A percentile compares a stretch with the other conserved stretches of the same genome.
phyloP scores from a whole-genome alignment of 1,140 invertebrate genomes.

The Drosophila erecta region DNA sequence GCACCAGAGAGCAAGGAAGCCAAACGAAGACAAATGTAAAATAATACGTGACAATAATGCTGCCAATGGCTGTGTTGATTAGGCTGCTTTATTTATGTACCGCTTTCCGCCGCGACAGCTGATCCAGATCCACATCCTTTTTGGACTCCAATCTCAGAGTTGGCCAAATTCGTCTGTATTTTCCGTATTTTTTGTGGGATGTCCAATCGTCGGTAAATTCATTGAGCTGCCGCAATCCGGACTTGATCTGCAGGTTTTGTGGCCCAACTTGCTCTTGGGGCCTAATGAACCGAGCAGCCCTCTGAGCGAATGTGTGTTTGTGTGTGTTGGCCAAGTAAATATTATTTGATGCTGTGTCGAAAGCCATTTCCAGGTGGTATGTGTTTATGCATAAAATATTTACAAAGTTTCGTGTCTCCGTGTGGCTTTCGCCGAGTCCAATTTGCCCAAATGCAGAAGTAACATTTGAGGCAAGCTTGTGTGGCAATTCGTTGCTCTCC shows the following conservation, averaged over 20 bases:
- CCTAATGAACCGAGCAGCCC: conserved; percentile 70
- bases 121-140: neutral
- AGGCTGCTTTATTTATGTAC: conserved; percentile 70
- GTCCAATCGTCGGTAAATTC: conserved; percentile 59
- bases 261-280: conserved; percentile 56
- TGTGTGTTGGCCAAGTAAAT: conserved; percentile 63
- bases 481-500: conserved; percentile 25
- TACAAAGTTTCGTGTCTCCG: conserved; percentile 65
- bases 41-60: conserved; percentile 77
- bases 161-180: neutral
- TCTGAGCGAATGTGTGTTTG: conserved; percentile 5
- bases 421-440: conserved; percentile 73
- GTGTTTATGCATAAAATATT: conserved; percentile 83
- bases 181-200: neutral
- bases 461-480: conserved; percentile 60
- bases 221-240: conserved; percentile 63
- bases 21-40: conserved; percentile 73
- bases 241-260: conserved; percentile 64
- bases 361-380: conserved; percentile 77
- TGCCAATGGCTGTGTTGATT: conserved; percentile 72
- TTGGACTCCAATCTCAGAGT: neutral
- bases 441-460: conserved; percentile 77
- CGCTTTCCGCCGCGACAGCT: conserved; percentile 3
- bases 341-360: conserved; percentile 81
- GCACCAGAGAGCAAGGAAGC: conserved; percentile 12